These are phyloP conservation scores for Falco cherrug DNA, from an alignment of 2,797 vertebrate genomes.

Conservation along the genomic window DNA sequence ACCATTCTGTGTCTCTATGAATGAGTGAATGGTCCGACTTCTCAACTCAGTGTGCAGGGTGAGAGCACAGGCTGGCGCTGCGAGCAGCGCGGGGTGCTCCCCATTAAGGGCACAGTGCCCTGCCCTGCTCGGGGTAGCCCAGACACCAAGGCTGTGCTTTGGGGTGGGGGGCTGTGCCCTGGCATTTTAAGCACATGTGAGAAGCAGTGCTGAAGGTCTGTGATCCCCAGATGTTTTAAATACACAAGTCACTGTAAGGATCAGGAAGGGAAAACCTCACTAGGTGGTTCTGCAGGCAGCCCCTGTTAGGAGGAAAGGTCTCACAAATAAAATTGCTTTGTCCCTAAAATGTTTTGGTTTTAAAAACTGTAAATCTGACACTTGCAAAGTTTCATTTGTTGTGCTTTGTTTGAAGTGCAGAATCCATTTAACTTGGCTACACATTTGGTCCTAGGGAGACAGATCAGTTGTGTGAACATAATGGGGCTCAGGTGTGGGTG, in stretches of 20 bases:
- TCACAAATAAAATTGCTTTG: background rate
- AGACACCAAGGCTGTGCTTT: background rate
- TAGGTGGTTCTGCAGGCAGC: background rate
- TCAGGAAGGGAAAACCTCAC: background rate
- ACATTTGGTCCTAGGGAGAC: fast-evolving
- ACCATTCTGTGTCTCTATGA: background rate
- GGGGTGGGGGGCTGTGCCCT: background rate
- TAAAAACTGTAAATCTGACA: background rate
- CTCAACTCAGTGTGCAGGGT: background rate
- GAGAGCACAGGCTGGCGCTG: background rate
- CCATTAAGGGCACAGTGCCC: fast-evolving
- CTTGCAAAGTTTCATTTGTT: background rate
- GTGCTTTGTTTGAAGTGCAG: background rate
- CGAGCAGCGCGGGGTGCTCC: background rate
- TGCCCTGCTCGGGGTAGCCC: background rate
- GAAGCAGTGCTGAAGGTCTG: background rate
- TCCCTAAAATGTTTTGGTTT: background rate
- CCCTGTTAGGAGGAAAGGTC: background rate
- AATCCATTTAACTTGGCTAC: background rate
- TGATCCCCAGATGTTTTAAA: background rate
- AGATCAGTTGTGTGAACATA: background rate
- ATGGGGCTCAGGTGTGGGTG: background rate
- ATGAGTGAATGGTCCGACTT: background rate
- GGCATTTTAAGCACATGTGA: fast-evolving
- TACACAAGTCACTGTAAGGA: background rate